phyloP scores from a whole-genome alignment of 1,140 invertebrate genomes.

The Ceratosolen solmsi region DNA sequence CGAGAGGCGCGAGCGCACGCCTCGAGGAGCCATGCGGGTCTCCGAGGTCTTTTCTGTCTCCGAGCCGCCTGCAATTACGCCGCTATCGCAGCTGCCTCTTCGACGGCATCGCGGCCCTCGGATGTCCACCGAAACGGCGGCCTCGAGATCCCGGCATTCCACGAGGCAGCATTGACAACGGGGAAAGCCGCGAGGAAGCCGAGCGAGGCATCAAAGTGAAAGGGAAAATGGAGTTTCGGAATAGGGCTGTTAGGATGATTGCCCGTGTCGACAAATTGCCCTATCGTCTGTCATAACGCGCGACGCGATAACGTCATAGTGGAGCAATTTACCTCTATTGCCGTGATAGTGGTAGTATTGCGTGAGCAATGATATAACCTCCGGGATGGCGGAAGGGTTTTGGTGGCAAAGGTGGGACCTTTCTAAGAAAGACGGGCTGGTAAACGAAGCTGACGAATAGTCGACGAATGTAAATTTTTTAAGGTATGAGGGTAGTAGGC shows the following conservation, averaged over 20 bases:
- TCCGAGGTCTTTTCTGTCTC: conserved; percentile 18
- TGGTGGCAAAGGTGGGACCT: too few relatives aligned
- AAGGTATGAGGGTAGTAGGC: neutral
- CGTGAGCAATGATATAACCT: too few relatives aligned
- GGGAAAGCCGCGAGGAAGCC: neutral
- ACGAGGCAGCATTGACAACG: neutral
- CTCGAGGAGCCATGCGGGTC: neutral
- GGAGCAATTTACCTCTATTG: too few relatives aligned
- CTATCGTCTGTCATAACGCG: too few relatives aligned
- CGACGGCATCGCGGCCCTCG: neutral
- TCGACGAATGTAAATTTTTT: neutral
- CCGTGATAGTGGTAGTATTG: too few relatives aligned
- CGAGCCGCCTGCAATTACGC: conserved; percentile 4
- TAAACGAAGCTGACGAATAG: neutral
- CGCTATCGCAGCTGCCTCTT: conserved; percentile 5
- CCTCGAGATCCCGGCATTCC: conserved; percentile 8
- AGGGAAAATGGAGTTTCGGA: neutral
- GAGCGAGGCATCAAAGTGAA: too few relatives aligned
- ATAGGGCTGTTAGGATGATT: neutral
- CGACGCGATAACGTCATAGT: too few relatives aligned
- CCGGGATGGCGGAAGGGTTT: too few relatives aligned
- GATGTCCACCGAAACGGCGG: neutral
- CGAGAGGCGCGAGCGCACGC: neutral
- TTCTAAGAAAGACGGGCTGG: too few relatives aligned
- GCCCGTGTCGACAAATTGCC: too few relatives aligned